Evolutionary conservation across 2,888 invertebrate species (phyloP), one percentile per base, ranked within the genome.

Genomic region (Trissonchulus latispiculum): DNA sequence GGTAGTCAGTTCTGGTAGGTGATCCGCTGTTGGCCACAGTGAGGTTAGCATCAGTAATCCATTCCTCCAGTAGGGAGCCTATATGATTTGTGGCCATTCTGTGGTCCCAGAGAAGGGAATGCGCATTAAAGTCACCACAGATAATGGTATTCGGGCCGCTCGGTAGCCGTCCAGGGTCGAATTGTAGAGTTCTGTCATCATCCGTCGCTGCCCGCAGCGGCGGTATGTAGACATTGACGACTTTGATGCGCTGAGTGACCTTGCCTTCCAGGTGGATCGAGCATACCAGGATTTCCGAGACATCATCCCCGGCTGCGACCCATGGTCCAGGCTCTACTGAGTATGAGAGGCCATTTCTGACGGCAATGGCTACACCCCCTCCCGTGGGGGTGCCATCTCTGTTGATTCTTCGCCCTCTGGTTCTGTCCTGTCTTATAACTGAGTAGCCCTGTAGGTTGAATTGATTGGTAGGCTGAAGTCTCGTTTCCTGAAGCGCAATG

Each of bases 61-160:
- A 64, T 29, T 29, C 66, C 66, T 64, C 32, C 18, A 64, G 66
- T n/a, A 32, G 31, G 18, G 66, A 32, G 31, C 66, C 66, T 64
- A 29, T 29, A 33, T 64, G 32, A 33, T 64, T 33, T 8, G 31
- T 33, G 35, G 32, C n/a, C 15, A 64, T 64, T 32, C 66, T 64
- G 66, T 64, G 31, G 66, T 64, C 66, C 66, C 66, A 64, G 32
- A 64, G 66, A 29, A 28, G 66, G 66, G 32, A 29, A 33, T 64
- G 66, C 28, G 66, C 66, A 28, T 64, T 64, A 64, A 64, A 33
- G 28, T 64, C 66, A 28, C 66, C 66, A 33, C 66, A 64, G 31
- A 64, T 64, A 28, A 64, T 64, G 32, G 66, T 64, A 28, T 64
- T 64, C 28, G 66, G 66, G 23, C 48, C 48, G 48, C 48, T 48